Evolutionary conservation across 2,113 vertebrate species (phyloP).

Genomic region (Sinosuthora webbiana): DNA sequence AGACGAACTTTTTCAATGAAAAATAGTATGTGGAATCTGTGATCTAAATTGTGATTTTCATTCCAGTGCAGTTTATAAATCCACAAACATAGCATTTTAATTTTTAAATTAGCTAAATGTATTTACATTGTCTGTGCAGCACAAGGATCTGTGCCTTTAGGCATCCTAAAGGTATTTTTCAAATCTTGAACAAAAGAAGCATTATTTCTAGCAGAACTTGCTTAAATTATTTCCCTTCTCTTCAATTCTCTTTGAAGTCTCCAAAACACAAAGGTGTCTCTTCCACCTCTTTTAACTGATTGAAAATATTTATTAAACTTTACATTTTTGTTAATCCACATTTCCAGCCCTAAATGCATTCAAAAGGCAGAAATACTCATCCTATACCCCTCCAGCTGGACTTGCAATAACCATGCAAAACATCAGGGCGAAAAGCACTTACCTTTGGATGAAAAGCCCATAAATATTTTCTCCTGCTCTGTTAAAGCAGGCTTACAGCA

Average conservation of each 20-base stretch:
- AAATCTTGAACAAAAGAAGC: neutral
- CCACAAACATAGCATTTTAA: neutral
- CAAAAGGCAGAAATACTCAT: neutral
- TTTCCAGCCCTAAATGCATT: neutral
- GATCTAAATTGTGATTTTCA: neutral
- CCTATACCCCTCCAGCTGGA: neutral
- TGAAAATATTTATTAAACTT: neutral
- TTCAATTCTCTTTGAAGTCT: neutral
- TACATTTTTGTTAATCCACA: neutral
- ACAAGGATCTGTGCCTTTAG: neutral
- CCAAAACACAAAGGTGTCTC: fast-evolving
- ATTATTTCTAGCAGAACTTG: neutral
- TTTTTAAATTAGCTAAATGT: neutral
- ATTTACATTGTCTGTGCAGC: neutral
- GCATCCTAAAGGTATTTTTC: neutral
- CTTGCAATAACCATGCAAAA: neutral
- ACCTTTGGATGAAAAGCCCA: fast-evolving
- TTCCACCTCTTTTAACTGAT: neutral
- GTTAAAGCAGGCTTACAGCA: neutral
- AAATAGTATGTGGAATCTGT: neutral
- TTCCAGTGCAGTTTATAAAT: neutral
- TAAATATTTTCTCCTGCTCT: neutral
- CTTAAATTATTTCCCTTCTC: neutral
- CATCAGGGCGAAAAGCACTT: neutral
- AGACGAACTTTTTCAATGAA: neutral